Evolutionary conservation across 2,888 invertebrate species (phyloP).

Genomic region (Tryphoninae sp.): DNA sequence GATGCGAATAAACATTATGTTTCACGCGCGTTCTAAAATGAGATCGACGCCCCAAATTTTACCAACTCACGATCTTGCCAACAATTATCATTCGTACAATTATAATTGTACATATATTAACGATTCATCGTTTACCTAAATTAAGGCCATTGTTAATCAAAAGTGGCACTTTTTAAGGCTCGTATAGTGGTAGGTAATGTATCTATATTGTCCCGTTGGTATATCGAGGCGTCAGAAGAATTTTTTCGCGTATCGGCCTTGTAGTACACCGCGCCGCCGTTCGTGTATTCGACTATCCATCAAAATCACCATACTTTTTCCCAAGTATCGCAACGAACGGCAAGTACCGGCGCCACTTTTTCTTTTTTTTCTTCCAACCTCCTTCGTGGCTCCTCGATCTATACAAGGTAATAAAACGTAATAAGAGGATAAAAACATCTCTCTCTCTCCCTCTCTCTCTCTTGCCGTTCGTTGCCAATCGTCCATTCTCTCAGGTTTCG

Average conservation of each 20-base stretch:
- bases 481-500: constrained; percentile 29
- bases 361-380: not conserved
- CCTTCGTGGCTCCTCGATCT: no score
- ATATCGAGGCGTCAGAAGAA: constrained; percentile 37
- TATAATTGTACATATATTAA: constrained; percentile 27
- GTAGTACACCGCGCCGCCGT: not conserved
- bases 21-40: constrained; percentile 48
- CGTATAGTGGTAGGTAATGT: constrained; percentile 29
- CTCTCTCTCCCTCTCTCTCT: constrained; percentile 30
- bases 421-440: constrained; percentile 9
- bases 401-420: no score
- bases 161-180: constrained; percentile 55
- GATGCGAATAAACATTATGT: constrained; percentile 69
- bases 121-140: constrained; percentile 32
- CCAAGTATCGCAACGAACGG: no score
- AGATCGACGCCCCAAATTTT: constrained; percentile 62
- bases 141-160: constrained; percentile 47
- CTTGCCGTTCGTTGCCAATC: constrained; percentile 10
- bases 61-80: constrained; percentile 64
- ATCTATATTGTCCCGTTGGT: constrained; percentile 62
- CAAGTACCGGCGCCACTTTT: not conserved
- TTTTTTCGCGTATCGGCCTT: not conserved
- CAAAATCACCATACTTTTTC: no score
- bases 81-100: constrained; percentile 56
- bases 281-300: not conserved